These are phyloP conservation scores for Paratilapia polleni DNA, from an alignment of 2,113 vertebrate genomes.

Conservation along the genomic window DNA sequence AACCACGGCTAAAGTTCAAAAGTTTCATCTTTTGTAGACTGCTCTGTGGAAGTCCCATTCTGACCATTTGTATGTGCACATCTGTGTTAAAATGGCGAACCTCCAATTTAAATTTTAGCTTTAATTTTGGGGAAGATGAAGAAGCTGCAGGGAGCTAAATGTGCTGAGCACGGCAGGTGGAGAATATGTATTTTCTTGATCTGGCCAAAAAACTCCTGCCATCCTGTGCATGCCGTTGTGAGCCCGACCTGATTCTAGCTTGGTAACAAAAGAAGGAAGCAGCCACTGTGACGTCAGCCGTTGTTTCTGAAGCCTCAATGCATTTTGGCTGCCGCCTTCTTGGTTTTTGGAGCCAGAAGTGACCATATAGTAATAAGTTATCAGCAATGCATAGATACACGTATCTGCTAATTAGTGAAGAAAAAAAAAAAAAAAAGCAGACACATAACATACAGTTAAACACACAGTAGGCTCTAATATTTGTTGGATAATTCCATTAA, in stretches of 20 bases:
- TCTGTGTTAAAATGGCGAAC: not conserved
- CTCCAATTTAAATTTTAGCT: not conserved
- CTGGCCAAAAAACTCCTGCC: not conserved
- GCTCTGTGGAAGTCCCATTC: not conserved
- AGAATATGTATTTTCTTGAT: not conserved
- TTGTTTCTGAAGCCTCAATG: too few relatives aligned
- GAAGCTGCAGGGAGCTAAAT: not conserved
- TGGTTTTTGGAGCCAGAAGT: too few relatives aligned
- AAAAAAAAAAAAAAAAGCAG: too few relatives aligned
- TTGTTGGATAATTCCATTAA: not conserved
- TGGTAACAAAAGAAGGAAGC: not conserved
- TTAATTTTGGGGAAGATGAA: not conserved
- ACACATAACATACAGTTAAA: too few relatives aligned
- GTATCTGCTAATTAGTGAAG: too few relatives aligned
- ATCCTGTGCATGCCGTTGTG: too few relatives aligned
- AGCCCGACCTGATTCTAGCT: not conserved
- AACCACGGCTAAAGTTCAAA: too few relatives aligned
- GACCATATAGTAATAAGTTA: too few relatives aligned
- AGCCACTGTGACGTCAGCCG: rapidly evolving
- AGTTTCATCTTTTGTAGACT: not conserved
- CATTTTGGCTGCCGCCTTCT: too few relatives aligned
- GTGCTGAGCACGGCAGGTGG: not conserved
- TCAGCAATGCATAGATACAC: too few relatives aligned
- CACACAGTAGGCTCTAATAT: not conserved
- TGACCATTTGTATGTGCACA: not conserved